Evolutionary conservation across 2,113 vertebrate genomes (phyloP), one percentile per base, ranked within the genome.

Genomic region (Hemiscyllium ocellatum): DNA sequence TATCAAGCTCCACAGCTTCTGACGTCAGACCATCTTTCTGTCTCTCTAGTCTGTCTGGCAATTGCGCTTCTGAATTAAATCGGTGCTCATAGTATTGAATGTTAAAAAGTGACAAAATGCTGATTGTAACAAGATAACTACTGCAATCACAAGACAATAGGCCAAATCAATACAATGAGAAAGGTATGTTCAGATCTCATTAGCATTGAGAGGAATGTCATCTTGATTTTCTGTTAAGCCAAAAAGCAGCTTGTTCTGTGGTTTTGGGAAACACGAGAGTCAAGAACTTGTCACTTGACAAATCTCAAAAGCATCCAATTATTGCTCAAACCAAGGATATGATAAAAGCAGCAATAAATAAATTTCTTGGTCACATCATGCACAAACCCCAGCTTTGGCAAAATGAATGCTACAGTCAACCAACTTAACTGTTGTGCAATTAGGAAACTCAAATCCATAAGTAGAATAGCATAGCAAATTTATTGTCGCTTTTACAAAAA

Each of bases 191-290:
- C 56, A 90, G 52, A 61, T 56, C 87, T 90, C 52, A 90, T 90
- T 90, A 90, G 15, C 87, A 90, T 90, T 15, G 33, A 65, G 13
- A n/a, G 52, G 29, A 26, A 56, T 90, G 56, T 65, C 87, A 65
- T 90, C 56, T 90, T 90, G 87, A 90, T 90, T 90, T 90, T 90
- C 26, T 65, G 87, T 90, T 65, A 90, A 90, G 29, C 26, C 87
- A 90, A 33, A 90, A 65, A 65, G 52, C 12, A 65, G 87, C 15
- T 90, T 90, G 87, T 90, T 29, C 29, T 33, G 26, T 4, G 87
- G 87, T 33, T 90, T 90, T 90, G 29, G 52, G 24, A 29, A 52
- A 90, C 87, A 90, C 12, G 4, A n/a, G 56, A 56, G 87, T 90
- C 87, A 90, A n/a, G 56, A 4, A 52, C 13, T 65, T 90, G 52